Base-by-base conservation (phyloP, 2,797 vertebrate species). In the Crenuchus spilurus region DNA sequence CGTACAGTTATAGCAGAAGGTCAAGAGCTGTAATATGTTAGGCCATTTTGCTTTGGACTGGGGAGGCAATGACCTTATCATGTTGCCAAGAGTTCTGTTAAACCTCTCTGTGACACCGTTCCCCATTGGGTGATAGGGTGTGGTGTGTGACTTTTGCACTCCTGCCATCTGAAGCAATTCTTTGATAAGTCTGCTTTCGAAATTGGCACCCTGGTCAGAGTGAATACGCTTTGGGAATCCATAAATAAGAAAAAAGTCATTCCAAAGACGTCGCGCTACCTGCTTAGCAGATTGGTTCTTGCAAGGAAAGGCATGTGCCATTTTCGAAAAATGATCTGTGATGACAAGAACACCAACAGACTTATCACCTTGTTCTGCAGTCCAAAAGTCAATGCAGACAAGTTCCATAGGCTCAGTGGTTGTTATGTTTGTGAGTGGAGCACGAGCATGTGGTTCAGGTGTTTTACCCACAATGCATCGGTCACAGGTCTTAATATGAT, bases 311-410 rank as follows among this genome's bases (percentile, higher is more conserved):
- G 72, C 66, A 28, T 57, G 60, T 1, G 77, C 58, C 51, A 74
- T 20, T 33, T 79, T 75, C 0, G 66, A 28, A 22, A 75, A 79
- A 44, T 79, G 77, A 6, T 79, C 77, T 2, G 67, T 79, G 0
- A 70, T n/a, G 8, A 79, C 67, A 4, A 71, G 18, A 1, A 74
- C 72, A 30, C 75, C 72, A 2, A 72, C 46, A 13, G 24, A 26
- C 31, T 58, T 78, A 6, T 75, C 44, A 39, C n/a, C 55, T 31
- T n/a, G 22, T 22, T 77, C 61, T n/a, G 68, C 58, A 31, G 55
- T 72, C 63, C 70, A 77, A 42, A 77, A 77, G 30, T 78, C 64
- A 9, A 74, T 57, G 6, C 70, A 78, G 8, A 78, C 44, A 1
- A 70, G 10, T 42, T 74, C 65, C 31, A 74, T 24, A 2, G 49